A percentile compares a stretch with the other conserved stretches of the same genome.
Conservation (phyloP, 2,888 invertebrate genomes). For the Operophtera brumata region DNA sequence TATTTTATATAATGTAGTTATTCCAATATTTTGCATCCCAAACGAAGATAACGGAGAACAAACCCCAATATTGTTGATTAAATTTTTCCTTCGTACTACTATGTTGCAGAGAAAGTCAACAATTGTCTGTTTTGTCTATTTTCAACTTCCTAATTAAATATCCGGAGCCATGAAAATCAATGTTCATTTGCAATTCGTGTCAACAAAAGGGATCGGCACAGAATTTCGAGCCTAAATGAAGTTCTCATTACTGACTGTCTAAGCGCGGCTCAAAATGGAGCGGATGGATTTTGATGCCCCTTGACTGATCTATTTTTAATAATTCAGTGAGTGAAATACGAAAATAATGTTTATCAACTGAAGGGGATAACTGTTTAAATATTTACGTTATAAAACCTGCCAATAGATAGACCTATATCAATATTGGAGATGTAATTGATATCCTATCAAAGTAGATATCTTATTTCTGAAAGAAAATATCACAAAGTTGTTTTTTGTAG, state of each 20-base stretch:
- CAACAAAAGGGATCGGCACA: conserved; percentile 41
- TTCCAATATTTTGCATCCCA: neutral
- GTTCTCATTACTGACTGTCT: conserved; percentile 49
- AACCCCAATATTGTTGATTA: conserved; percentile 14
- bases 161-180: conserved; percentile 33
- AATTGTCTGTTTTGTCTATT: conserved; percentile 25
- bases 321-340: conserved; percentile 28
- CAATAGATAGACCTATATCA: conserved; percentile 14
- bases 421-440: conserved; percentile 20
- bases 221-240: conserved; percentile 45
- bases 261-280: conserved; percentile 40
- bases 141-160: conserved; percentile 33
- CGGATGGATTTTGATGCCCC: conserved; percentile 41
- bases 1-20: neutral
- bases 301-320: conserved; percentile 48
- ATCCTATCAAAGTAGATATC: conserved; percentile 16
- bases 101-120: conserved; percentile 13
- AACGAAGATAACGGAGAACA: neutral
- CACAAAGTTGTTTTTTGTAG: conserved; percentile 71
- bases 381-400: conserved; percentile 20
- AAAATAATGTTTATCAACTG: conserved; percentile 23
- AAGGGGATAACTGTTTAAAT: conserved; percentile 24
- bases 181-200: conserved; percentile 46
- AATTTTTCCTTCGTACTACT: conserved; percentile 2
- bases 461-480: conserved; percentile 19